Conservation (phyloP, 1,140 invertebrate genomes). For the Stegodyphus dumicola region DNA sequence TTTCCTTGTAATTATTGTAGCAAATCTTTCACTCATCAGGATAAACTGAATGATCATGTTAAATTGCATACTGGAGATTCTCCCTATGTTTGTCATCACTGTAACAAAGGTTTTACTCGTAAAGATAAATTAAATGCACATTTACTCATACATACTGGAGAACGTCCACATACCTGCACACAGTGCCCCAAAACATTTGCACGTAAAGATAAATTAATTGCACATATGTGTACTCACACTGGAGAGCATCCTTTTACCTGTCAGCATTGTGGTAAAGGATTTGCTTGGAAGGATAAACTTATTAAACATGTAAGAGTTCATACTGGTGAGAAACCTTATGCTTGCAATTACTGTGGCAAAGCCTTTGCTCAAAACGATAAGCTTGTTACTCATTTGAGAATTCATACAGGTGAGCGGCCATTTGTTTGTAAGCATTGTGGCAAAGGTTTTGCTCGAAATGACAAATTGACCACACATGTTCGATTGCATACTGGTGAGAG, state of each 20-base stretch:
- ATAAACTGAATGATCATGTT: constrained; percentile 59
- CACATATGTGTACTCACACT: constrained; percentile 94
- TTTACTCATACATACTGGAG: constrained; percentile 81
- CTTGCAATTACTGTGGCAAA: constrained; percentile 63
- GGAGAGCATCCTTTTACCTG: constrained; percentile 92
- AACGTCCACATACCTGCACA: constrained; percentile 87
- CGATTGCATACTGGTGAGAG: constrained; percentile 83
- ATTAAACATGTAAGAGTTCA: constrained; percentile 66
- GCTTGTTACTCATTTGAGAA: constrained; percentile 67
- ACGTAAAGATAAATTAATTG: constrained; percentile 71
- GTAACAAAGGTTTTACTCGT: constrained; percentile 80
- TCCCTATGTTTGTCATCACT: constrained; percentile 65
- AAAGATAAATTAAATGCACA: constrained; percentile 81
- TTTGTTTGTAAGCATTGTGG: constrained; percentile 65
- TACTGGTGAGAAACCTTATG: constrained; percentile 64
- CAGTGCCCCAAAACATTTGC: constrained; percentile 87
- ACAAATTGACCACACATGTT: constrained; percentile 70
- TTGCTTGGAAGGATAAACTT: constrained; percentile 68
- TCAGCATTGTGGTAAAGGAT: constrained; percentile 66
- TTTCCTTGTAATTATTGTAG: constrained; percentile 58
- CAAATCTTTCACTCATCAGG: constrained; percentile 62
- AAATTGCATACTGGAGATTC: constrained; percentile 37
- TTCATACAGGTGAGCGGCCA: constrained; percentile 67
- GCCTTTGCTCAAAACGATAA: constrained; percentile 65
- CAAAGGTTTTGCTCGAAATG: constrained; percentile 63